Evolutionary conservation across 2,797 vertebrate genomes (phyloP), one percentile per base, ranked within the genome.

Genomic region (Characodon lateralis): DNA sequence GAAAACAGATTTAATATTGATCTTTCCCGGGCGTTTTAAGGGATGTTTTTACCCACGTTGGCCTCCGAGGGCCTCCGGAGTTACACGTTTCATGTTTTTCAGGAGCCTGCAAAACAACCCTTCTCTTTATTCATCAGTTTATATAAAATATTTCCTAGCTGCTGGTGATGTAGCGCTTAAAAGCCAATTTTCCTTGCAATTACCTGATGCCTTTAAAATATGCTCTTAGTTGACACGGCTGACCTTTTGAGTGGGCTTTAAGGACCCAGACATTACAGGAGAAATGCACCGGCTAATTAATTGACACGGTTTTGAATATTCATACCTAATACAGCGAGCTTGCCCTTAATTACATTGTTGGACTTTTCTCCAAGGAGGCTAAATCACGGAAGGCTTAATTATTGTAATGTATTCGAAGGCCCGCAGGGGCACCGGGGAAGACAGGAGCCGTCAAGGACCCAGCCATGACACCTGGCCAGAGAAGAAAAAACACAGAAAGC

Each of bases 1-100:
- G 98, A 97, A 97, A 97, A 97, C 96, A 98, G 97, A 99, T 98
- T 98, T 99, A 99, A 99, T 99, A 99, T 99, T 99, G 98, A 98
- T 99, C 97, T 99, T 98, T 98, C 97, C 96, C 95, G 95, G 95
- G 94, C 95, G 96, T 97, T 96, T 97, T 92, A 96, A 97, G 96
- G 94, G 95, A 94, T 95, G 95, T 94, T 91, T 95, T 96, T 95
- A 92, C 92, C 86, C 92, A 95, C 90, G 91, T 96, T 94, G 96
- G 95, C 96, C 96, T 97, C 96, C 87, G 92, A 95, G 95, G 95
- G 95, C 96, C 95, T 94, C 94, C 87, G 72, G 93, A 94, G 94
- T 88, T 91, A 81, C 81, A 82, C 79, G 87, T 88, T 82, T 85
- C 66, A 89, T 91, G 87, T 90, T 88, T 93, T 35, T 61, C 85